Base-by-base conservation (phyloP, 2,113 vertebrate species). In the Synchiropus splendidus region DNA sequence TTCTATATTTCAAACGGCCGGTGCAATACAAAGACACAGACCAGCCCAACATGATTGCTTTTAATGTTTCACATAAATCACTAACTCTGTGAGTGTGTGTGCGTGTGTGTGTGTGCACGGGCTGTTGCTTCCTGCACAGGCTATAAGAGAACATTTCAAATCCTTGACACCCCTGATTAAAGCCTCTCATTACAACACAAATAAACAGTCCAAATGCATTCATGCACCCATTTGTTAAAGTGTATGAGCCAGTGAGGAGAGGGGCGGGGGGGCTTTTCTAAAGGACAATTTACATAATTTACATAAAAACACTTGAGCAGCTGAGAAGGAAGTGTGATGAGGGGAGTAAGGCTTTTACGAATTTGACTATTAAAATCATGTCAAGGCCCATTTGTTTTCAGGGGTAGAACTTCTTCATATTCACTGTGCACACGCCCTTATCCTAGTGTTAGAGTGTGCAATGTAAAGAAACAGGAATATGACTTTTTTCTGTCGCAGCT, bases 1-100 rank as follows among this genome's bases (percentile, higher is more conserved):
- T 60, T 72, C 58, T 61, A 73, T 77, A 75, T 74, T 77, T 80
- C 76, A 83, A 75, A 66, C 60, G 61, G 64, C 46, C 38, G 51
- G 45, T 27, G 47, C 40, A 54, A 57, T 45, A 67, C 62, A 74
- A 74, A 73, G 53, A 77, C 42, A 17, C 46, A 64, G 67, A 61
- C 55, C 55, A 55, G 53, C 55, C 53, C 70, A 49, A 76, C 71
- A 78, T 82, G 74, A 78, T 81, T 73, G 75, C 73, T 61, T 81
- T 74, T 81, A 82, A 84, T 82, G 77, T 80, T 80, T 68, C 75
- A 48, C 74, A 82, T 81, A 78, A 84, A 82, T 82, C 78, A 80
- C 46, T 11, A 27, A 27, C 38, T 54, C 41, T 50, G 41, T 45
- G 18, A 32, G 36, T 12, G 48, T 31, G 30, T 47, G 47, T 31